These are phyloP conservation scores for Saccostrea glomerata DNA, from an alignment of 1,140 invertebrate species.

Conservation along the genomic window DNA sequence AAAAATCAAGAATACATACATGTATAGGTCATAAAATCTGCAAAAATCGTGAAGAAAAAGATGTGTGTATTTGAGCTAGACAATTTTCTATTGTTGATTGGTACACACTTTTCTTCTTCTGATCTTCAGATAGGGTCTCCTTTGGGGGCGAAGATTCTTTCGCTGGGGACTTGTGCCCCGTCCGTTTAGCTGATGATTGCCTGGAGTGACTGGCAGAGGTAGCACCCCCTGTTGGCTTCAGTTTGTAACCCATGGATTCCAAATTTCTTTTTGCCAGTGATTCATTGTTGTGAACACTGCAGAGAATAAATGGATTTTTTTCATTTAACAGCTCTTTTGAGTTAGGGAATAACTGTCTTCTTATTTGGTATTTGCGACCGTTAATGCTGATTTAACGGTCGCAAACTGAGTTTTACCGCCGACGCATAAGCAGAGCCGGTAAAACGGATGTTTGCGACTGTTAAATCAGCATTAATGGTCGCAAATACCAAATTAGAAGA, in stretches of 20 bases:
- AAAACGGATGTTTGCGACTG: no score
- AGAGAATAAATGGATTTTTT: not conserved
- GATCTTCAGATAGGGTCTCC: conserved; percentile 31
- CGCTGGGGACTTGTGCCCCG: not conserved
- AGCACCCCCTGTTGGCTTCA: not conserved
- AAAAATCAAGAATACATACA: not conserved
- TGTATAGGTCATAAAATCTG: no score
- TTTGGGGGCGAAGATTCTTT: conserved; percentile 16
- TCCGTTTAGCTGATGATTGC: not conserved
- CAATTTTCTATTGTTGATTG: not conserved
- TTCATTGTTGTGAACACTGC: conserved; percentile 39
- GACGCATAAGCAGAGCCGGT: no score
- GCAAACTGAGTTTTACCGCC: no score
- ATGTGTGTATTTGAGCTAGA: not conserved
- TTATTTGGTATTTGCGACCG: no score
- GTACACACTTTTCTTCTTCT: conserved; percentile 32
- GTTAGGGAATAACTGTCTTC: no score
- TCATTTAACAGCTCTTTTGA: no score
- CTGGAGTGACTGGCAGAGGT: not conserved
- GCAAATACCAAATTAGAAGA: no score
- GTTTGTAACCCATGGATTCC: conserved; percentile 38
- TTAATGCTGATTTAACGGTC: no score
- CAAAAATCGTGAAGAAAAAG: not conserved
- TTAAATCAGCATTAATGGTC: no score
- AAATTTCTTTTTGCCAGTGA: conserved; percentile 12